Evolutionary conservation across 2,797 vertebrate genomes (phyloP).

Genomic region (Todus mexicanus): DNA sequence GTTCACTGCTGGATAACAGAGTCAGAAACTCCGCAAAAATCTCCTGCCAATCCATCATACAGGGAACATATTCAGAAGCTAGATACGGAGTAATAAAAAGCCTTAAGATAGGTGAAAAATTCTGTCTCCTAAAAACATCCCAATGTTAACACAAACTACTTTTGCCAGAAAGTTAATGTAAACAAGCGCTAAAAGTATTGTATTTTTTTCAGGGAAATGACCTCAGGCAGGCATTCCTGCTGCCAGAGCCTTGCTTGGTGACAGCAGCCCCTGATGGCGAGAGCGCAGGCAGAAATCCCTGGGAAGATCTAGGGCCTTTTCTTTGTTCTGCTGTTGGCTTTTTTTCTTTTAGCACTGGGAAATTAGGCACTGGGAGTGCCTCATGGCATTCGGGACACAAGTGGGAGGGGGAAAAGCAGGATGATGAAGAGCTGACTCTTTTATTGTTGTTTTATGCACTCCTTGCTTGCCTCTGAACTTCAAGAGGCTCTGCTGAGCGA

Average conservation of each 20-base stretch:
- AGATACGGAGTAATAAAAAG: background rate
- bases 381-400: background rate
- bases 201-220: background rate
- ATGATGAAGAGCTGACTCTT: background rate
- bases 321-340: background rate
- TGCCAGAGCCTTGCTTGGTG: background rate
- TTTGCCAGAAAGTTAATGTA: background rate
- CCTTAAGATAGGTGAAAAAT: background rate
- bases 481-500: rapidly evolving
- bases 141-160: background rate
- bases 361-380: background rate
- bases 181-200: background rate
- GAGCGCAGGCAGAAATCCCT: background rate
- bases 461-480: background rate
- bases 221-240: background rate
- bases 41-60: background rate
- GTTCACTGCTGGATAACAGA: background rate
- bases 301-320: rapidly evolving
- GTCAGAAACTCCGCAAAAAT: slow-evolving; percentile 12
- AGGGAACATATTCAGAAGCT: background rate
- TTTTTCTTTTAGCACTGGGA: background rate
- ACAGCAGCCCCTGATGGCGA: rapidly evolving
- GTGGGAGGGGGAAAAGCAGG: background rate
- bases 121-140: background rate
- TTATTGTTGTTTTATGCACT: background rate